A percentile compares a stretch with the other conserved stretches of the same genome.
These are phyloP conservation scores for Brachyalestes nurse DNA, from an alignment of 2,797 vertebrate genomes.

Conservation along the genomic window DNA sequence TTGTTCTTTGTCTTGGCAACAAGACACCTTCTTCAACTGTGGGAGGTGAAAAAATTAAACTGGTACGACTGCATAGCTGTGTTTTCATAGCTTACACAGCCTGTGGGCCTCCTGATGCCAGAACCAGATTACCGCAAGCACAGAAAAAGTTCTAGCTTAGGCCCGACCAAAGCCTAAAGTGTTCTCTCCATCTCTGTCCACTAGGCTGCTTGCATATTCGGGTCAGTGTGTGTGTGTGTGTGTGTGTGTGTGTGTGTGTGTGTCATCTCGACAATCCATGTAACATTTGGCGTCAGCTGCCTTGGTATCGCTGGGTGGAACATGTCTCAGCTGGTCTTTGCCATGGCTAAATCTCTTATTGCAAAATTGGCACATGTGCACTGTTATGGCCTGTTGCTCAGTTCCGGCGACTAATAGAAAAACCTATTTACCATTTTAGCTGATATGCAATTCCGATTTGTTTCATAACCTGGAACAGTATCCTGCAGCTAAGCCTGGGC, in stretches of 20 bases:
- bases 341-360: not conserved
- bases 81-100: not conserved
- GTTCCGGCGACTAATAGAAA: not conserved
- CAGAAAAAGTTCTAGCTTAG: not conserved
- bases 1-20: not conserved
- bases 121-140: constrained; percentile 36
- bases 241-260: no score
- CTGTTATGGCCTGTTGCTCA: not conserved
- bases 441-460: constrained; percentile 15
- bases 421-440: constrained; percentile 10
- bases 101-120: constrained; percentile 32
- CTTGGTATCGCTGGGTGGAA: constrained; percentile 5
- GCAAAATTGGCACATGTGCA: not conserved
- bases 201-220: not conserved
- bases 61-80: constrained; percentile 49
- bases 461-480: constrained; percentile 19
- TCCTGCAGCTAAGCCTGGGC: not conserved
- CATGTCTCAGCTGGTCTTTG: constrained; percentile 29
- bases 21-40: not conserved
- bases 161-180: not conserved
- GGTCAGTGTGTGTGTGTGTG: not conserved
- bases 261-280: not conserved
- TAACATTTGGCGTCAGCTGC: constrained; percentile 35
- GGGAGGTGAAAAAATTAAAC: constrained; percentile 46
- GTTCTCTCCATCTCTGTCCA: not conserved